These are phyloP conservation scores for Tuberolachnus salignus DNA, from an alignment of 2,888 invertebrate species.

Conservation along the genomic window DNA sequence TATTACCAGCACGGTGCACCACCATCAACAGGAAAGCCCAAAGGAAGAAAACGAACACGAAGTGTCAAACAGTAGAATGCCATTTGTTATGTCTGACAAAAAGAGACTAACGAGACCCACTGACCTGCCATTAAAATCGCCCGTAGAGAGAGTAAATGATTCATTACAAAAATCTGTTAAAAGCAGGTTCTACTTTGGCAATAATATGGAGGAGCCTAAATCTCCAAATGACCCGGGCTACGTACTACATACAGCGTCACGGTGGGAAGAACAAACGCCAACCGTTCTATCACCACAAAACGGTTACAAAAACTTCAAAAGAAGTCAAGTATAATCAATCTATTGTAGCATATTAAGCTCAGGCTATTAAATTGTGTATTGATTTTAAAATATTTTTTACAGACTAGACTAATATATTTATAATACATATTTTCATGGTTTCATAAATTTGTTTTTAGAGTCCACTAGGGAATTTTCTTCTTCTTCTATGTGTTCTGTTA, in stretches of 20 bases:
- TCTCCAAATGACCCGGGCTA: slow-evolving; percentile 76
- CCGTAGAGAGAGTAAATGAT: slow-evolving; percentile 57
- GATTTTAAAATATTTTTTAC: not conserved
- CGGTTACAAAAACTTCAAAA: slow-evolving; percentile 47
- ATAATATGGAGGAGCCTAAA: slow-evolving; percentile 62
- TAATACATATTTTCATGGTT: not conserved
- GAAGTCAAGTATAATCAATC: slow-evolving; percentile 44
- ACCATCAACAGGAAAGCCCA: slow-evolving; percentile 47
- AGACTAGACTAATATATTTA: not conserved
- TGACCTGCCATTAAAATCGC: slow-evolving; percentile 53
- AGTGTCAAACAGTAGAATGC: slow-evolving; percentile 42
- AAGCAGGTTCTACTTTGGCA: slow-evolving; percentile 57
- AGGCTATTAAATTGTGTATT: not conserved
- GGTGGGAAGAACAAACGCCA: slow-evolving; percentile 65
- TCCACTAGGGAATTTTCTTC: slow-evolving; percentile 19
- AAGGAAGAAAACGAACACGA: slow-evolving; percentile 54
- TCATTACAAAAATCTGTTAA: slow-evolving; percentile 52
- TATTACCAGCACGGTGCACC: slow-evolving; percentile 45
- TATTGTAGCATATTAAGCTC: too few species aligned
- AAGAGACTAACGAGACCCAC: slow-evolving; percentile 36
- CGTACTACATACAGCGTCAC: slow-evolving; percentile 74
- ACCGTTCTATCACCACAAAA: not conserved
- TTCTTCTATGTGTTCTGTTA: slow-evolving; percentile 27
- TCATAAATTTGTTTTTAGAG: slow-evolving; percentile 33
- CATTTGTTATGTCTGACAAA: slow-evolving; percentile 38